These are phyloP conservation scores for Stenopsyche tienmushanensis DNA, from an alignment of 1,140 invertebrate species.

Conservation along the genomic window DNA sequence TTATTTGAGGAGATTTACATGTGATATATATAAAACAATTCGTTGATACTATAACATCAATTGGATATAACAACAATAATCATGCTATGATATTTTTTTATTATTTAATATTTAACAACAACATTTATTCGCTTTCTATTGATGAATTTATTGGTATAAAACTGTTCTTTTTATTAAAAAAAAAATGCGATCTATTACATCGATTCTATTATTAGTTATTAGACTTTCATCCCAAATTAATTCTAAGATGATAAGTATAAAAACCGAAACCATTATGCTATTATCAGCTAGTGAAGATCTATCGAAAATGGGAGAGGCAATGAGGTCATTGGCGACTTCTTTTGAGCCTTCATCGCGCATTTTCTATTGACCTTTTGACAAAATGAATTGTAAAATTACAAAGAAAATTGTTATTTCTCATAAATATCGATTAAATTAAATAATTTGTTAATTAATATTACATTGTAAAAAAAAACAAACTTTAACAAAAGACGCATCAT, in stretches of 20 bases:
- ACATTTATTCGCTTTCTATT: not conserved
- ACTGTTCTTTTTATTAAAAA: too few relatives aligned
- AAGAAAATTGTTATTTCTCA: not conserved
- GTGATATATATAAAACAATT: conserved; percentile 14
- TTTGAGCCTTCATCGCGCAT: too few relatives aligned
- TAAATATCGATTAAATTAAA: not conserved
- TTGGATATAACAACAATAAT: conserved; percentile 19
- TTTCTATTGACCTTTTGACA: too few relatives aligned
- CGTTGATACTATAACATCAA: conserved; percentile 7
- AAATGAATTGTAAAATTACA: too few relatives aligned
- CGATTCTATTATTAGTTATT: not conserved
- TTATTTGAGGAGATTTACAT: conserved; percentile 19
- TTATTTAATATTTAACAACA: conserved; percentile 5
- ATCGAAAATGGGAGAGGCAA: too few relatives aligned
- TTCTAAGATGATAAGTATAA: not conserved
- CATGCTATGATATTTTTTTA: conserved; percentile 15
- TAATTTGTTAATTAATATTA: conserved; percentile 8
- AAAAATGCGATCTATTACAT: not conserved
- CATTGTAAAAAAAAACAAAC: conserved; percentile 22
- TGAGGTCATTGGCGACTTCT: too few relatives aligned
- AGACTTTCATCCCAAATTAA: not conserved
- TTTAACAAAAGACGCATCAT: conserved; percentile 30
- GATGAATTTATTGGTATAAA: not conserved
- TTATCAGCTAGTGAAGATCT: not conserved
- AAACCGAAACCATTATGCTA: conserved; percentile 3